These are phyloP conservation scores for Zygogramma bicolorata DNA, from an alignment of 2,888 invertebrate species.

Conservation along the genomic window DNA sequence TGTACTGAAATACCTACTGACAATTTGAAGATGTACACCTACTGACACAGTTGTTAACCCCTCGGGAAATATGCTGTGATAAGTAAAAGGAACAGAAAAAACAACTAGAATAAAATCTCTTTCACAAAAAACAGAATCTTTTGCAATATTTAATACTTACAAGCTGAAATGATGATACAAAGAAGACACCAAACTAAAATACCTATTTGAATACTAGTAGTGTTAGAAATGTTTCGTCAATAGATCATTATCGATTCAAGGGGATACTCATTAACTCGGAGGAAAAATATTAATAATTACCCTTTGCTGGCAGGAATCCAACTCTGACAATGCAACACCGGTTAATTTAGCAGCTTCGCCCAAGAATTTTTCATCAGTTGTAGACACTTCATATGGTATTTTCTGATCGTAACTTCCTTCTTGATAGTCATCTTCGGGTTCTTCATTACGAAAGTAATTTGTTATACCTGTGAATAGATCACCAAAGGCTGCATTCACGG, in stretches of 20 bases:
- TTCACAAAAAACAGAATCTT: too few species aligned
- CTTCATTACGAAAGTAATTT: conserved; percentile 52
- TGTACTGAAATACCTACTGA: too few species aligned
- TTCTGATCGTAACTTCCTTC: conserved; percentile 53
- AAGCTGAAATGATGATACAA: too few species aligned
- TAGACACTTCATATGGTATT: conserved; percentile 70
- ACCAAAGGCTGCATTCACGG: conserved; percentile 4
- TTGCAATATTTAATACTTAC: too few species aligned
- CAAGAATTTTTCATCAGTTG: conserved; percentile 74
- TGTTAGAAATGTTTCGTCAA: background rate
- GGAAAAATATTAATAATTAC: conserved; percentile 60
- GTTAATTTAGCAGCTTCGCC: conserved; percentile 72
- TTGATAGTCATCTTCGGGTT: conserved; percentile 34
- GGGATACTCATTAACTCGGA: background rate
- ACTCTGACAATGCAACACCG: conserved; percentile 69
- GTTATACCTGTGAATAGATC: conserved; percentile 36
- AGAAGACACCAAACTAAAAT: too few species aligned
- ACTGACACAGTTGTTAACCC: too few species aligned
- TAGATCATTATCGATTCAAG: background rate
- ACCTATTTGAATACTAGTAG: too few species aligned
- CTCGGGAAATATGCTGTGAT: too few species aligned
- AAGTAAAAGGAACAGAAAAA: too few species aligned
- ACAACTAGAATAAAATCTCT: too few species aligned
- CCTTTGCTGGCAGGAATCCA: conserved; percentile 75
- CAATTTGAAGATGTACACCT: too few species aligned